phyloP scores from a whole-genome alignment of 2,888 invertebrate species.

The Unio delphinus region DNA sequence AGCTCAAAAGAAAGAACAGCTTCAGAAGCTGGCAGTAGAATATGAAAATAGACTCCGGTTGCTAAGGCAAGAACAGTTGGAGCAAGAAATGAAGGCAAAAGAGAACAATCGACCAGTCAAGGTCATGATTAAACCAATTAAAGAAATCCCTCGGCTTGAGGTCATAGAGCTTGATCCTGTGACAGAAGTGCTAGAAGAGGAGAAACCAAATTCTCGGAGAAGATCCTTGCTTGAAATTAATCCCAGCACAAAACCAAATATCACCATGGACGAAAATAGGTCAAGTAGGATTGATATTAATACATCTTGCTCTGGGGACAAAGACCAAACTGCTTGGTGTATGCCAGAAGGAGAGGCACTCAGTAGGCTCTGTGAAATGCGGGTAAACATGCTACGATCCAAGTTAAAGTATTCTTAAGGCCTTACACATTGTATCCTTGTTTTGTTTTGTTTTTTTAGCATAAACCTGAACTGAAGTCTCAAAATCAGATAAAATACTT shows the following conservation, averaged over 20 bases:
- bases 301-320: conserved; percentile 3
- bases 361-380: conserved; percentile 17
- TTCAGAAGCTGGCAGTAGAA: conserved; percentile 47
- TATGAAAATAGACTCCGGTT: conserved; percentile 48
- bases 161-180: conserved; percentile 32
- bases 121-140: conserved; percentile 4
- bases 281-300: conserved; percentile 8
- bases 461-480: too few relatives aligned
- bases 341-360: conserved; percentile 26
- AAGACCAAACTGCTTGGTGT: conserved; percentile 14
- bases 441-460: too few relatives aligned
- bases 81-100: conserved; percentile 8
- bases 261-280: conserved; percentile 20
- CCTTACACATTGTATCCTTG: too few relatives aligned
- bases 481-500: too few relatives aligned
- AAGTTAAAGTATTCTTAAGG: conserved; percentile 3
- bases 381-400: conserved; percentile 15
- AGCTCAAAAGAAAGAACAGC: conserved; percentile 45
- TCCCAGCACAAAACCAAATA: conserved; percentile 52
- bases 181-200: conserved; percentile 4
- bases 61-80: conserved; percentile 35
- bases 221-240: conserved; percentile 49
- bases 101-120: conserved; percentile 1
- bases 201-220: conserved; percentile 27
- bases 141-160: conserved; percentile 36